Percentiles rank a stretch among this genome's conserved stretches.
Conservation (phyloP, 2,113 vertebrate species). For the Megaceryle torquata region DNA sequence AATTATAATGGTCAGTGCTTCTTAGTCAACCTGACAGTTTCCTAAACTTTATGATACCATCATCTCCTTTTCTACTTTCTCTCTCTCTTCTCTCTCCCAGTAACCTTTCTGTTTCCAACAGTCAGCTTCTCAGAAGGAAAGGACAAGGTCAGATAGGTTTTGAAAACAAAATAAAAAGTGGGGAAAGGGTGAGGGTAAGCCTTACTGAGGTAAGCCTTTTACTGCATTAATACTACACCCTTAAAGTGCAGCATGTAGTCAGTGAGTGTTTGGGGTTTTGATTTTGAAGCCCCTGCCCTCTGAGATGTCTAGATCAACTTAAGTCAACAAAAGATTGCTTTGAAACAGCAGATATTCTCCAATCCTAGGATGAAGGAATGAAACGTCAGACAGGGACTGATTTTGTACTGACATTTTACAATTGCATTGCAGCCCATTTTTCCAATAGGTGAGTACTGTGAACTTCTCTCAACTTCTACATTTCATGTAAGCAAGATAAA, state of each 20-base stretch:
- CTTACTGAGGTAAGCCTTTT: not conserved
- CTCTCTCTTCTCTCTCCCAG: not conserved
- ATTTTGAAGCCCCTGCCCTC: not conserved
- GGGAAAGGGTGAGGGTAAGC: not conserved
- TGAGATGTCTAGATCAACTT: not conserved
- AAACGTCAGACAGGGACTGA: not conserved
- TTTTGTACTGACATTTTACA: not conserved
- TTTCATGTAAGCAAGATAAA: not conserved
- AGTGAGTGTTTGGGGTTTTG: not conserved
- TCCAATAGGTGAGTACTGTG: not conserved
- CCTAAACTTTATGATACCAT: not conserved
- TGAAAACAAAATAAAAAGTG: not conserved
- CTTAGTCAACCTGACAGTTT: not conserved
- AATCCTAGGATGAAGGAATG: not conserved
- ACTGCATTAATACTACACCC: not conserved
- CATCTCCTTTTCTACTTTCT: not conserved
- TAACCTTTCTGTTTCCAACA: not conserved
- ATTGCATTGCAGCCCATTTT: not conserved
- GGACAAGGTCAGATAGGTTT: not conserved
- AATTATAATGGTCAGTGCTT: not conserved
- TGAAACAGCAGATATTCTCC: not conserved
- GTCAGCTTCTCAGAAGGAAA: not conserved
- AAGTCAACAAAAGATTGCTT: not conserved
- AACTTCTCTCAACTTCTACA: not conserved
- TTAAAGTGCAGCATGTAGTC: not conserved